Percentiles rank a stretch among this genome's conserved stretches.
These are phyloP conservation scores for Tribolium madens DNA, from an alignment of 1,140 invertebrate species.

Conservation along the genomic window DNA sequence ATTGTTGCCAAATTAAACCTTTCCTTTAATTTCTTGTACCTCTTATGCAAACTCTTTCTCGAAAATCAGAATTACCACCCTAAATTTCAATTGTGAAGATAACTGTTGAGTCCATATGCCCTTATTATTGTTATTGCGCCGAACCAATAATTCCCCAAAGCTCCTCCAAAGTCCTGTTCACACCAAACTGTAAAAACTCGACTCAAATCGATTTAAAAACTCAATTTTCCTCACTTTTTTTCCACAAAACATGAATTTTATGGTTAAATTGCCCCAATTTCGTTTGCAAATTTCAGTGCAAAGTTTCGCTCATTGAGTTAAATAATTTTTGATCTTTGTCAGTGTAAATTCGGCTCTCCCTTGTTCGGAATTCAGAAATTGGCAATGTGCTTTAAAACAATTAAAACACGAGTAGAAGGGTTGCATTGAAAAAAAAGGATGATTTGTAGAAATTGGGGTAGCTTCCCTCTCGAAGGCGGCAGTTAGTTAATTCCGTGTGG, in stretches of 20 bases:
- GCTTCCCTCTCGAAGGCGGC: conserved; percentile 49
- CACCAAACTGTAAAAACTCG: not conserved
- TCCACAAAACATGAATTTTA: not conserved
- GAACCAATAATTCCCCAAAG: conserved; percentile 28
- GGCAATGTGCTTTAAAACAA: conserved; percentile 61
- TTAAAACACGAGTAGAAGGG: conserved; percentile 59
- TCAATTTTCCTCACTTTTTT: too few species aligned
- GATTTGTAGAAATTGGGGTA: conserved; percentile 56
- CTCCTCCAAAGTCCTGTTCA: not conserved
- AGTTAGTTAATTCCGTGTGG: conserved; percentile 51
- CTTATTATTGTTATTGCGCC: conserved; percentile 35
- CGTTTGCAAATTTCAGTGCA: not conserved
- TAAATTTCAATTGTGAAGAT: conserved; percentile 21
- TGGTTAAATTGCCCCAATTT: not conserved
- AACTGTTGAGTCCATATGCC: conserved; percentile 39
- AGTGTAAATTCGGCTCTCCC: not conserved
- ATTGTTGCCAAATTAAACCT: too few species aligned
- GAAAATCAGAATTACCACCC: conserved; percentile 2
- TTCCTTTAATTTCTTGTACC: too few species aligned
- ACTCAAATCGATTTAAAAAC: too few species aligned
- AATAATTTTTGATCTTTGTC: not conserved
- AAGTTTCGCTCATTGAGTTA: too few species aligned
- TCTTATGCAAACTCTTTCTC: too few species aligned
- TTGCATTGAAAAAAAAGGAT: conserved; percentile 57
- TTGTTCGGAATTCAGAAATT: conserved; percentile 55